Percentiles rank a stretch among this genome's conserved stretches.
phyloP scores from a whole-genome alignment of 2,888 invertebrate genomes.

The Sympetrum striolatum region DNA sequence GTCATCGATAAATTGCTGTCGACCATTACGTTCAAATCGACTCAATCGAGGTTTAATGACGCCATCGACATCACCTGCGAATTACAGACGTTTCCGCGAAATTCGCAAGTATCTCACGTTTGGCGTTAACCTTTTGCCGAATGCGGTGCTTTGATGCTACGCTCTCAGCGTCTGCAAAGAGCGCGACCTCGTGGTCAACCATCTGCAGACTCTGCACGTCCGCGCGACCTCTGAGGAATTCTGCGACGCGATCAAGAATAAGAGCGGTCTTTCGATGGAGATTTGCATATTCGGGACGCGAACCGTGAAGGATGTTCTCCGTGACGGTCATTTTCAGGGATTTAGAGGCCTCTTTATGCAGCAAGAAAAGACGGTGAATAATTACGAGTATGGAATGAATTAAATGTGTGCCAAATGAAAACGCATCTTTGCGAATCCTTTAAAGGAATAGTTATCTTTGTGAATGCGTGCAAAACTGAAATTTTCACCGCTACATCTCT shows the following conservation, averaged over 20 bases:
- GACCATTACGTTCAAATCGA: neutral
- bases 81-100: neutral
- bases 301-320: neutral
- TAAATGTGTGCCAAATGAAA: no score
- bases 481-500: no score
- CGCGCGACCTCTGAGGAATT: neutral
- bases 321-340: no score
- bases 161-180: neutral
- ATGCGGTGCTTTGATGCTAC: neutral
- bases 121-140: neutral
- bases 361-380: no score
- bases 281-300: neutral
- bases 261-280: neutral
- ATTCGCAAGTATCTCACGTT: neutral
- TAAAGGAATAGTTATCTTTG: no score
- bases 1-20: neutral
- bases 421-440: no score
- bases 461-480: no score
- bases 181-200: neutral
- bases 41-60: neutral
- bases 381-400: no score
- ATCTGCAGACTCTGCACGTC: neutral
- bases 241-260: neutral
- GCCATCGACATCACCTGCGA: neutral
- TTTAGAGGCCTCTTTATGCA: no score